Base-by-base conservation (phyloP, 2,113 vertebrate species). In the Megaleporinus macrocephalus region DNA sequence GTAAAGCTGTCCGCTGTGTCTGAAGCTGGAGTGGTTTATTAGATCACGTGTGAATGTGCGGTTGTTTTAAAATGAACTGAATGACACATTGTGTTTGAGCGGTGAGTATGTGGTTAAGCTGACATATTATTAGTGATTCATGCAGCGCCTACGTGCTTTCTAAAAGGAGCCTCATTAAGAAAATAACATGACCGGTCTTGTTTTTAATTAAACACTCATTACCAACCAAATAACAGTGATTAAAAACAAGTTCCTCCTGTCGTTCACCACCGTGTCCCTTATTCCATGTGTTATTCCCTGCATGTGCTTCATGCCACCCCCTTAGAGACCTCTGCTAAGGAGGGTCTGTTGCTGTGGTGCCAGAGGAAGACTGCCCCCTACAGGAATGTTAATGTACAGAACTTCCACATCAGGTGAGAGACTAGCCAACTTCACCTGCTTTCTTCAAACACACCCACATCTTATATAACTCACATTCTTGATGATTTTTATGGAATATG, bases 361-460 rank as follows among this genome's bases (percentile, higher is more conserved):
- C 96, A 98, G 92, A 95, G 96, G 87, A 97, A 98, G 91, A 97
- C 96, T 0, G 96, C 96, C 11, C 96, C 96, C 4, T 97, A 97
- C 90, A 96, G 95, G 87, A 98, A 97, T 0, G 96, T 97, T 84
- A 97, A 97, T 0, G 96, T 98, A 88, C 96, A 98, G 89, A 97
- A 97, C 93, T 98, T 98, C 93, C 96, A 98, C 91, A 98, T 97
- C 92, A 98, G 96, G 96, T 97, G 85, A 83, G 88, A 44, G 30
- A 80, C 26, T 62, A 69, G 20, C 29, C 16, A 18, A 16, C 1
- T 4, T 53, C 5, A 18, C 51, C 51, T 14, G n/a, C n/a, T n/a
- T 16, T 53, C 4, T 49, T 49, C 13, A 36, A 36, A 36, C 6
- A 6, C 33, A 36, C 6, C 6, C 6, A 36, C 33, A 36, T 36